Evolutionary conservation across 2,113 vertebrate species (phyloP).

Genomic region (Grus americana): DNA sequence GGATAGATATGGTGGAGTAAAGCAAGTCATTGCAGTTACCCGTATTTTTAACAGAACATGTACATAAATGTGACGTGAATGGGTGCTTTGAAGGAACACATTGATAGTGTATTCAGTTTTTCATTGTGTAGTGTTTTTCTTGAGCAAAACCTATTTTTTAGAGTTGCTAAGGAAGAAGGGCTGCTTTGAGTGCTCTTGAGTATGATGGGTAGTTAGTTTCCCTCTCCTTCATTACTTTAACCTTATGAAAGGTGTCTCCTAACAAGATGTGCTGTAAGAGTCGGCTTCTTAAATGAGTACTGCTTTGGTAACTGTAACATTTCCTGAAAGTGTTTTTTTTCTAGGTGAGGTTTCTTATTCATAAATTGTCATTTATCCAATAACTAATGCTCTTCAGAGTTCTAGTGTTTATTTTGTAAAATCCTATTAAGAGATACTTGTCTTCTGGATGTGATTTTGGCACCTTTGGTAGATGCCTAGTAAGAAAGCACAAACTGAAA

Average conservation of each 20-base stretch:
- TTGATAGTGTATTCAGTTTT: neutral
- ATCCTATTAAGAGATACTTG: neutral
- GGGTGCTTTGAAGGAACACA: neutral
- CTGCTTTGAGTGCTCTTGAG: neutral
- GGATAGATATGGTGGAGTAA: neutral
- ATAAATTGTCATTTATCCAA: neutral
- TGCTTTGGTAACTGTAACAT: neutral
- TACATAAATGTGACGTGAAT: rapidly evolving
- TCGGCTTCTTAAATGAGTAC: neutral
- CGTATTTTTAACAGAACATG: neutral
- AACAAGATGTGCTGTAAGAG: neutral
- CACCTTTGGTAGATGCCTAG: neutral
- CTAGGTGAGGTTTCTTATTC: neutral
- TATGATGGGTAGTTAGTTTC: neutral
- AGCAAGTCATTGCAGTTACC: neutral
- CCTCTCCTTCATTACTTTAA: neutral
- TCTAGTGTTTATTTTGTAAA: neutral
- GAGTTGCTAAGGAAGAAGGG: neutral
- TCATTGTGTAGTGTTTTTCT: neutral
- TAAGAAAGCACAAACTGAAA: neutral
- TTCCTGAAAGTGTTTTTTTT: neutral
- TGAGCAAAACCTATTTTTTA: neutral
- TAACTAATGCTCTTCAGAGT: neutral
- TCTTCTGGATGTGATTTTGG: neutral
- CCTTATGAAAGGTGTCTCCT: neutral